Conservation (phyloP, 2,888 invertebrate genomes). For the Oscheius sp. region DNA sequence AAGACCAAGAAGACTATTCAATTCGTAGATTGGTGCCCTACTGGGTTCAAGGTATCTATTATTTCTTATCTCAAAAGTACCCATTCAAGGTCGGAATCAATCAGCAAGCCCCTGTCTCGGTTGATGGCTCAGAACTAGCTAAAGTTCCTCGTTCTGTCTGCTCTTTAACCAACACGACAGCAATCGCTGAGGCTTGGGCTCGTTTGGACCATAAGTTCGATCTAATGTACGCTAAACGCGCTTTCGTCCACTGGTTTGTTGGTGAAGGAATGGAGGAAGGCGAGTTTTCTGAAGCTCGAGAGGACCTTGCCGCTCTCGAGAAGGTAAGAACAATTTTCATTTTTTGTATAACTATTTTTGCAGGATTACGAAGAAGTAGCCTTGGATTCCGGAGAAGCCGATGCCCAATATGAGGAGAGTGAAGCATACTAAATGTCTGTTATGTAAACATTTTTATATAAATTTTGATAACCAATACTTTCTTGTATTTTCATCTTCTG, state of each 20-base stretch:
- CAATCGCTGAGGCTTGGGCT: slow-evolving; percentile 82
- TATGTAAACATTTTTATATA: too few species aligned
- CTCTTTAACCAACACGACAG: slow-evolving; percentile 77
- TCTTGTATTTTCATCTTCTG: too few species aligned
- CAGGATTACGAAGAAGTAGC: too few species aligned
- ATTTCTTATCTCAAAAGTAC: too few species aligned
- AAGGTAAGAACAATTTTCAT: too few species aligned
- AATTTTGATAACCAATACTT: too few species aligned
- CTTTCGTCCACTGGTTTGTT: slow-evolving; percentile 71
- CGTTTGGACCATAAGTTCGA: slow-evolving; percentile 81
- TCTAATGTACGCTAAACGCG: slow-evolving; percentile 76
- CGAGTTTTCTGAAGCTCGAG: slow-evolving; percentile 67
- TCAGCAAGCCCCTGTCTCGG: slow-evolving; percentile 77
- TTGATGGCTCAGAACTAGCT: slow-evolving; percentile 87
- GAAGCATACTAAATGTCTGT: too few species aligned
- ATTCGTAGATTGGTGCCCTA: slow-evolving; percentile 76
- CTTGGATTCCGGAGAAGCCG: too few species aligned
- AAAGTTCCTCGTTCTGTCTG: slow-evolving; percentile 79
- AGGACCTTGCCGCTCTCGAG: slow-evolving; percentile 60
- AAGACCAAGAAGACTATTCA: slow-evolving; percentile 79
- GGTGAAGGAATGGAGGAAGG: slow-evolving; percentile 70
- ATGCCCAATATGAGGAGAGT: too few species aligned
- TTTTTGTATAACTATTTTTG: too few species aligned
- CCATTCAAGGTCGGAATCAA: slow-evolving; percentile 63
- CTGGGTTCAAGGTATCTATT: slow-evolving; percentile 76